Evolutionary conservation across 2,113 vertebrate genomes (phyloP).

Genomic region (Platycercus adscitus): DNA sequence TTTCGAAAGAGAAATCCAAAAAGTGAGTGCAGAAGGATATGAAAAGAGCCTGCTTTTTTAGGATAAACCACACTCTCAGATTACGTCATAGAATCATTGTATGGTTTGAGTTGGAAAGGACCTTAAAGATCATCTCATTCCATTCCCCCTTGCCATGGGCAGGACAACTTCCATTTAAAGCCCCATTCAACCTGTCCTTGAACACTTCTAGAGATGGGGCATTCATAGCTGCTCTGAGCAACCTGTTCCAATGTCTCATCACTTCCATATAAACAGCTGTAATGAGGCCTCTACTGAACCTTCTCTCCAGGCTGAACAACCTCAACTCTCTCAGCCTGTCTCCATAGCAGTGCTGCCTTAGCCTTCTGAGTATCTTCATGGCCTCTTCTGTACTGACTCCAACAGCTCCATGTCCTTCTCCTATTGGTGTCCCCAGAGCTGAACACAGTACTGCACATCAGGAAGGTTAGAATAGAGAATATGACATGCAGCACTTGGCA

Average conservation of each 20-base stretch:
- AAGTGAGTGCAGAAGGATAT: not conserved
- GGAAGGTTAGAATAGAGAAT: not conserved
- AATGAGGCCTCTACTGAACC: not conserved
- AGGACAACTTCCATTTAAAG: not conserved
- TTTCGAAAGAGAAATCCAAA: not conserved
- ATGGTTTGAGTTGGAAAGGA: not conserved
- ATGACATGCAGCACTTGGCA: not conserved
- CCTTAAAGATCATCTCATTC: not conserved
- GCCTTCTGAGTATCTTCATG: not conserved
- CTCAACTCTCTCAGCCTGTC: not conserved
- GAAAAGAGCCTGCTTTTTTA: not conserved
- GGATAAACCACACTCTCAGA: not conserved
- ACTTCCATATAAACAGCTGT: not conserved
- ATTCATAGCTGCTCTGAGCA: not conserved
- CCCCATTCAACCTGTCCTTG: not conserved
- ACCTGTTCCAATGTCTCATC: not conserved
- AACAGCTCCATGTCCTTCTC: not conserved
- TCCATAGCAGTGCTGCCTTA: not conserved
- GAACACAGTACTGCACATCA: not conserved
- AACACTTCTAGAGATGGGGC: not conserved
- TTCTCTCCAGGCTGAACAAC: not conserved
- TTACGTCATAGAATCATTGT: not conserved
- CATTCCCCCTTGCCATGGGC: not conserved
- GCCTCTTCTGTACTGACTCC: not conserved
- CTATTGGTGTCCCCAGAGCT: not conserved